Conservation (phyloP, 2,888 invertebrate genomes). For the Bibio marci region DNA sequence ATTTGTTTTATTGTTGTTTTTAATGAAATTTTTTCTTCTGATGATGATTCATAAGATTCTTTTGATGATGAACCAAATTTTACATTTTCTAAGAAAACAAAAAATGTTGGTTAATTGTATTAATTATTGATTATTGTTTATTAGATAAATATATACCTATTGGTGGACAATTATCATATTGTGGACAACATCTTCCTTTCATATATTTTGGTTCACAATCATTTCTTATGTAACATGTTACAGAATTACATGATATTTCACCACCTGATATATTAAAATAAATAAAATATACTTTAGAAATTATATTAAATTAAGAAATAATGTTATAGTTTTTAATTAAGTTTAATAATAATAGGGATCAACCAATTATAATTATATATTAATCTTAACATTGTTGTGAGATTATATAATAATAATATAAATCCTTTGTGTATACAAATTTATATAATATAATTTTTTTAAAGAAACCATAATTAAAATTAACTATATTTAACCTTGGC, state of each 20-base stretch:
- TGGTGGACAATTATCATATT: constrained; percentile 64
- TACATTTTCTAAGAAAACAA: not conserved
- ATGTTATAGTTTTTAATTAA: too few species aligned
- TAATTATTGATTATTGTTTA: constrained; percentile 8
- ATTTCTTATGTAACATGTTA: constrained; percentile 56
- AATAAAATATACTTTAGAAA: too few species aligned
- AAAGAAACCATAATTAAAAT: too few species aligned
- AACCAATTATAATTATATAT: too few species aligned
- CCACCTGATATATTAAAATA: constrained; percentile 30
- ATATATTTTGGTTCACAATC: constrained; percentile 58
- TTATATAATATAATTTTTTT: too few species aligned
- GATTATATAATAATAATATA: too few species aligned
- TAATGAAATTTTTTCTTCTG: constrained; percentile 3
- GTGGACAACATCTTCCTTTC: constrained; percentile 61
- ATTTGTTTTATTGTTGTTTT: constrained; percentile 4
- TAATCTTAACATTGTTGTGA: too few species aligned
- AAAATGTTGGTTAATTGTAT: not conserved
- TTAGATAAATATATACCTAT: constrained; percentile 29
- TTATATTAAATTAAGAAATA: not conserved
- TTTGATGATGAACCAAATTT: not conserved
- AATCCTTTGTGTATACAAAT: too few species aligned
- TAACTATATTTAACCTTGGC: constrained; percentile 48
- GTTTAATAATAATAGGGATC: too few species aligned
- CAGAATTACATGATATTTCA: constrained; percentile 57
- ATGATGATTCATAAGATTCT: not conserved